Evolutionary conservation across 2,888 invertebrate genomes (phyloP), one percentile per base, ranked within the genome.

Genomic region (Zaprionus lineosus): DNA sequence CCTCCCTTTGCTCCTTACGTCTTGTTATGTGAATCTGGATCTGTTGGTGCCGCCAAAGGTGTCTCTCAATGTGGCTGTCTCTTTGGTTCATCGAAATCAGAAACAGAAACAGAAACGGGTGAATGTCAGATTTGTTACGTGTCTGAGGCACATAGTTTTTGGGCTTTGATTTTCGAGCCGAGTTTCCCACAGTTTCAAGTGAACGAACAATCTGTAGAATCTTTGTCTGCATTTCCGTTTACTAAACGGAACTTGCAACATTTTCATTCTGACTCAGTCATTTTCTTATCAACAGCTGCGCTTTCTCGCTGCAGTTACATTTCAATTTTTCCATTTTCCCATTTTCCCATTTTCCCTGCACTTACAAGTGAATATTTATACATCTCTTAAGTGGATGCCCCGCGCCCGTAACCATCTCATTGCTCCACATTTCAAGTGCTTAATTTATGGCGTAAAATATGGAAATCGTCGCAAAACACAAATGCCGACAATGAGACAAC

Each of bases 361-460:
- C 53, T 59, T 26, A 61, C 44, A 62, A 52, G 31, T 63, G 63
- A 44, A 44, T 29, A 47, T 28, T 31, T 3, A 28, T 11, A 24
- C 29, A 37, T 14, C 40, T 24, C 56, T 51, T 74, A 77, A 77
- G 74, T 77, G 65, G 51, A 2, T 37, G 8, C 26, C 6, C 8
- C 16, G 8, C 1, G 7, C 12, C 18, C 37, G 21, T 56, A 48
- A 21, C 19, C 40, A 21, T 5, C 31, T 37, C 12, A n/a, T n/a
- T n/a, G n/a, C n/a, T n/a, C 36, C 9, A 31, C 57, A n/a, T 19
- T 44, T 76, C 70, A 75, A 81, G 79, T 83, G 84, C 51, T 62
- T 81, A 81, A 81, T 81, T 81, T 81, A 81, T 81, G 82, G 75
- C 58, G 70, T 61, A 62, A 77, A 79, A 81, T 74, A 83, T 74